Evolutionary conservation across 2,797 vertebrate genomes (phyloP).

Genomic region (Meda fulgida): DNA sequence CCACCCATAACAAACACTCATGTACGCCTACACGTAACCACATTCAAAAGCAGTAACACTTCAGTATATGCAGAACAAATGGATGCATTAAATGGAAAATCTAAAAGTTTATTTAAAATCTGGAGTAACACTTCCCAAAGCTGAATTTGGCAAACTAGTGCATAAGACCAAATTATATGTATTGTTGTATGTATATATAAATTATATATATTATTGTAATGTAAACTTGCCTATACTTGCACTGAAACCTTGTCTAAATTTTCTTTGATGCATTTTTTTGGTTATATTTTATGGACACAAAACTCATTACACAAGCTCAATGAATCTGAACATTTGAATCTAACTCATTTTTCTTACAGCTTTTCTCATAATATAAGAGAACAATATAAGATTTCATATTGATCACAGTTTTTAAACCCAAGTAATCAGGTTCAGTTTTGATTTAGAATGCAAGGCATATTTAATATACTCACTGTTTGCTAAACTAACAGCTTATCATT

Average conservation of each 20-base stretch:
- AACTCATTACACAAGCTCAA: background rate
- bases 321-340: background rate
- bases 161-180: background rate
- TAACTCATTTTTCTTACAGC: background rate
- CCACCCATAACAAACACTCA: slow-evolving; percentile 45
- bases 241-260: background rate
- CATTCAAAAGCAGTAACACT: slow-evolving; percentile 12
- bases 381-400: background rate
- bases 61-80: slow-evolving; percentile 14
- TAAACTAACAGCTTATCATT: background rate
- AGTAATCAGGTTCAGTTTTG: background rate
- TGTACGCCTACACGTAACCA: background rate
- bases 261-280: background rate
- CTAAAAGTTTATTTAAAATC: slow-evolving; percentile 43
- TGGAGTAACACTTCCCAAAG: slow-evolving; percentile 30
- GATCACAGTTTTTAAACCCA: background rate
- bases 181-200: too few species aligned
- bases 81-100: background rate
- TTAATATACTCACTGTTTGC: background rate
- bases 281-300: background rate
- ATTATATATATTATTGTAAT: too few species aligned
- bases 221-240: background rate
- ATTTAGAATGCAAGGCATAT: slow-evolving; percentile 13
- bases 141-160: slow-evolving; percentile 17
- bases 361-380: background rate